These are phyloP conservation scores for Xerus inauris DNA, from an alignment of 2,113 vertebrate genomes.

Conservation along the genomic window DNA sequence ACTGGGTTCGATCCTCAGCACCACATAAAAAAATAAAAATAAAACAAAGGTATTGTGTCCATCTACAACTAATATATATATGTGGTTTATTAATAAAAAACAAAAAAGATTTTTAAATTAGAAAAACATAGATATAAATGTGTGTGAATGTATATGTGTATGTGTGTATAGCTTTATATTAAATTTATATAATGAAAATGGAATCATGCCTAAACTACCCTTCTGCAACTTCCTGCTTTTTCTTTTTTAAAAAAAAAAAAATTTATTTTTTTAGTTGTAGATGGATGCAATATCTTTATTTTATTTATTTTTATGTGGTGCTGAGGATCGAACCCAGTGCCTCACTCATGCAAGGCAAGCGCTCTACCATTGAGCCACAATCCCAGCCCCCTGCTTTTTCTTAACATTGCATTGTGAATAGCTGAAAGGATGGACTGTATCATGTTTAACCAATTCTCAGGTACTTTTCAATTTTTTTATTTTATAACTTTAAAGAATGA, in stretches of 20 bases:
- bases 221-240: background rate
- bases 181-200: background rate
- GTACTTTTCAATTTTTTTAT: background rate
- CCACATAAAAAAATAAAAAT: no score
- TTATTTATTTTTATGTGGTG: no score
- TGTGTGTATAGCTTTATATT: background rate
- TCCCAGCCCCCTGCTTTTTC: background rate
- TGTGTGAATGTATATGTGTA: no score
- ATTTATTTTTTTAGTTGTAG: no score
- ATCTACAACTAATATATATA: no score
- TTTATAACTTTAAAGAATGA: background rate
- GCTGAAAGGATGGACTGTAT: background rate
- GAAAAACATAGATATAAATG: background rate
- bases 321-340: no score
- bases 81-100: background rate
- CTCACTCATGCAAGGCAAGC: no score
- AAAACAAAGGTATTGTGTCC: no score
- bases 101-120: background rate
- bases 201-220: background rate
- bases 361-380: no score
- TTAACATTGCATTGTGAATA: background rate
- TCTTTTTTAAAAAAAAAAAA: no score
- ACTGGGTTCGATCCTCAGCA: no score
- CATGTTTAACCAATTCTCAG: background rate
- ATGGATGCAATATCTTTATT: no score